Percentiles rank a stretch among this genome's conserved stretches.
These are phyloP conservation scores for Muscidifurax raptorellus DNA, from an alignment of 1,140 invertebrate genomes.

Conservation along the genomic window DNA sequence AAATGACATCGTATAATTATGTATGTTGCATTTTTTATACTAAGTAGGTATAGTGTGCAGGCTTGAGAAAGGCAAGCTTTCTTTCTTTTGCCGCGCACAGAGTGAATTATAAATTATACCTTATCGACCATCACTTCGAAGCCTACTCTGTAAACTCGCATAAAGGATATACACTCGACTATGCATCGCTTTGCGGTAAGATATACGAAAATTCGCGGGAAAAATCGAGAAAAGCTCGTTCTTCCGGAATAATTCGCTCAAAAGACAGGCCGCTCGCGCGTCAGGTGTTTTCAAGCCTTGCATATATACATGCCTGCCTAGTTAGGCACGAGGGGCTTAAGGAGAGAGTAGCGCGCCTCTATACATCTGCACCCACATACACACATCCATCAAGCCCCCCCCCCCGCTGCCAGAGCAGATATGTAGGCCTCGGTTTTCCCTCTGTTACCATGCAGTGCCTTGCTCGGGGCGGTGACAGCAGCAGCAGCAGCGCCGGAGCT, in stretches of 20 bases:
- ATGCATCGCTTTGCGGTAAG: background rate
- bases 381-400: background rate
- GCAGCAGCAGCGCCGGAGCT: background rate
- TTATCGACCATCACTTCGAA: background rate
- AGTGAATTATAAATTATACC: background rate
- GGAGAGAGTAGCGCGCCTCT: background rate
- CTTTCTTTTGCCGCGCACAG: too few species aligned
- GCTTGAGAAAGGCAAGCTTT: background rate
- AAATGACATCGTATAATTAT: background rate
- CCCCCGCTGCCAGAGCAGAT: slow-evolving; percentile 50
- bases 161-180: background rate
- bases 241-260: background rate
- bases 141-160: background rate
- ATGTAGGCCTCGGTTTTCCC: slow-evolving; percentile 1
- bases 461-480: background rate
- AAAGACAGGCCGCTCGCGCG: background rate
- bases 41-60: background rate
- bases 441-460: slow-evolving; percentile 32
- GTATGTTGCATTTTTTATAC: background rate
- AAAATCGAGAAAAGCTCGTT: background rate
- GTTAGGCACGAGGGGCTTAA: slow-evolving; percentile 31
- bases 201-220: background rate
- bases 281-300: slow-evolving; percentile 1
- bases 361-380: background rate
- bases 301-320: background rate